Evolutionary conservation across 1,140 invertebrate genomes (phyloP), one percentile per base, ranked within the genome.

Genomic region (Sycobia sp.): DNA sequence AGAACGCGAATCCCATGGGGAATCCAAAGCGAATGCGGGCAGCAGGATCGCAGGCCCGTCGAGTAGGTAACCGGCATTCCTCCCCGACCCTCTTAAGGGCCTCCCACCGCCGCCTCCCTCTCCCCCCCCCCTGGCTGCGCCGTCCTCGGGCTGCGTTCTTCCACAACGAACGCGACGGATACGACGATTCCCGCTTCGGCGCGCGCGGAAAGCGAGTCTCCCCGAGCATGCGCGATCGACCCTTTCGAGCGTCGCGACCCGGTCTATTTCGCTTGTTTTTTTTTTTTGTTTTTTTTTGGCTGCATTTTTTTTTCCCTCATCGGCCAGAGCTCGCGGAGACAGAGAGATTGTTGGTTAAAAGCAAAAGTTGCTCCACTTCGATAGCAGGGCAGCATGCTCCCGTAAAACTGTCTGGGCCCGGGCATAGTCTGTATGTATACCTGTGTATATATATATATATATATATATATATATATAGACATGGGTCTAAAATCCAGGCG

Each of bases 1-100:
- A 76, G 73, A 75, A 77, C 70, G 67, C 67, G 67, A 61, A 67
- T 72, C 69, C 70, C 70, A 72, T 71, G 68, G 70, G 72, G 72
- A 71, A 72, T 70, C 61, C 64, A 64, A 54, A 67, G 61, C 67
- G 70, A 76, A 73, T 70, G 69, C 57, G 68, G 55, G 57, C 65
- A 76, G 23, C 70, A 78, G 75, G 74, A 59, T 65, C 65, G 16
- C 65, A 76, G 66, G 57, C 46, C 36, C 11, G 36, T 4, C 39
- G 43, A 69, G 74, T 73, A 76, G 71, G 69, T 75, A 27, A 46
- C n/a, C 11, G 16, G 50, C 14, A 25, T 34, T 36, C 20, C 16
- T 16, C n/a, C n/a, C n/a, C n/a, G n/a, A n/a, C 13, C 3, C 49
- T 57, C 66, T 25, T 34, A 71, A 60, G 60, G 62, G 41, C 46